phyloP scores from a whole-genome alignment of 2,888 invertebrate species.

The Baronia brevicornis region DNA sequence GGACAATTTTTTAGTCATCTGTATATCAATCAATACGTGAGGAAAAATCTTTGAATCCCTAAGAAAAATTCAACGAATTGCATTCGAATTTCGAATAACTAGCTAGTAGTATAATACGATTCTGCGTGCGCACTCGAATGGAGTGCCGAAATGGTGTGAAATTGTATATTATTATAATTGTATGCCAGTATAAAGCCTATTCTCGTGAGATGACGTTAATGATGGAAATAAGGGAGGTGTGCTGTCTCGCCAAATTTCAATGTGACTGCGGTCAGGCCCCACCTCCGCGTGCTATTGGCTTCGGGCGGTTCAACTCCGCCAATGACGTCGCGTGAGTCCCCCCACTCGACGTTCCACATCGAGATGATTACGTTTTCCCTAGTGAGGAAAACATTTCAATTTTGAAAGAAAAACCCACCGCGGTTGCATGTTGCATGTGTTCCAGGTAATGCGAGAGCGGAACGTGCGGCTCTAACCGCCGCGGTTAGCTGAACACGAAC shows the following conservation, averaged over 20 bases:
- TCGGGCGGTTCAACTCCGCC: constrained; percentile 48
- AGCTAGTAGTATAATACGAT: no score
- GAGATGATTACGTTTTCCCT: constrained; percentile 51
- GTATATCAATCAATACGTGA: no score
- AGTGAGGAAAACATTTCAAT: constrained; percentile 32
- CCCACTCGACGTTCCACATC: constrained; percentile 50
- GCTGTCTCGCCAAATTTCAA: constrained; percentile 55
- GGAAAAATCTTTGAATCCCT: no score
- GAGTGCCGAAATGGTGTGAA: constrained; percentile 1
- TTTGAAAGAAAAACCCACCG: constrained; percentile 8
- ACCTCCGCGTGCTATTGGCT: constrained; percentile 65
- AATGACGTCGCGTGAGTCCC: constrained; percentile 58
- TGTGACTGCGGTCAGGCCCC: constrained; percentile 50
- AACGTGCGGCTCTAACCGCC: no score
- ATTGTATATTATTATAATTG: no score
- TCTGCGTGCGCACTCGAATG: no score
- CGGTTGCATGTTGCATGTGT: constrained; percentile 8
- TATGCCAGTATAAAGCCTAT: constrained; percentile 7
- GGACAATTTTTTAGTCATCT: no score
- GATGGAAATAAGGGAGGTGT: constrained; percentile 37
- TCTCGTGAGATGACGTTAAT: constrained; percentile 16
- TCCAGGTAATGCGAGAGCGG: neutral
- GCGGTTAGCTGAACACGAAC: no score
- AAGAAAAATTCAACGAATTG: no score
- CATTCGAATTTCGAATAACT: no score